A percentile compares a stretch with the other conserved stretches of the same genome.
These are phyloP conservation scores for Masnerella sp. DNA, from an alignment of 2,888 invertebrate species.

Conservation along the genomic window DNA sequence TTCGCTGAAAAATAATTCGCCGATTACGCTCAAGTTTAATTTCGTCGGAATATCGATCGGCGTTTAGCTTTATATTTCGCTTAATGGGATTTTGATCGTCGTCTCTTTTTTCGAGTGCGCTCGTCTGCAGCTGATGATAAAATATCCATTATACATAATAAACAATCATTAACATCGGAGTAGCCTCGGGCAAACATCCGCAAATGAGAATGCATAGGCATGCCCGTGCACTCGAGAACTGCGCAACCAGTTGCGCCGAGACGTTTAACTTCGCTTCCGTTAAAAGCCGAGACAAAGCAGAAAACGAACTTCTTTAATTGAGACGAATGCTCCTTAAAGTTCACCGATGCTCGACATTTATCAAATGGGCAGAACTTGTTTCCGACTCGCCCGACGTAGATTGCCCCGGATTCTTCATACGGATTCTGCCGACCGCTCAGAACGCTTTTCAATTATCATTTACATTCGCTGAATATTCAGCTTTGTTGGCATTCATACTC, in stretches of 20 bases:
- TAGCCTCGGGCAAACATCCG: slow-evolving; percentile 12
- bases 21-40: too few species aligned
- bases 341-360: slow-evolving; percentile 57
- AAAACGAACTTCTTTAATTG: slow-evolving; percentile 59
- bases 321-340: slow-evolving; percentile 58
- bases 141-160: slow-evolving; percentile 38
- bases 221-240: slow-evolving; percentile 32
- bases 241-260: slow-evolving; percentile 52
- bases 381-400: slow-evolving; percentile 34
- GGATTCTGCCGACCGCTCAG: slow-evolving; percentile 23
- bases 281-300: slow-evolving; percentile 54
- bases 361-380: slow-evolving; percentile 58
- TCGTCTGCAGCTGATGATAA: slow-evolving; percentile 8
- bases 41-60: too few species aligned
- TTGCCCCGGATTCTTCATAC: slow-evolving; percentile 48
- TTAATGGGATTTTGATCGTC: slow-evolving; percentile 17
- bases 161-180: slow-evolving; percentile 39
- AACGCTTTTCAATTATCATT: slow-evolving; percentile 39
- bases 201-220: slow-evolving; percentile 46
- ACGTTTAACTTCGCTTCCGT: slow-evolving; percentile 49
- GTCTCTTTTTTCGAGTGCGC: not conserved
- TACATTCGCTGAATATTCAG: slow-evolving; percentile 39
- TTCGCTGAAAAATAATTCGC: too few species aligned
- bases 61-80: too few species aligned
- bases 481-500: slow-evolving; percentile 12